These are phyloP conservation scores for Procambarus clarkii DNA, from an alignment of 1,140 invertebrate genomes.

Conservation along the genomic window DNA sequence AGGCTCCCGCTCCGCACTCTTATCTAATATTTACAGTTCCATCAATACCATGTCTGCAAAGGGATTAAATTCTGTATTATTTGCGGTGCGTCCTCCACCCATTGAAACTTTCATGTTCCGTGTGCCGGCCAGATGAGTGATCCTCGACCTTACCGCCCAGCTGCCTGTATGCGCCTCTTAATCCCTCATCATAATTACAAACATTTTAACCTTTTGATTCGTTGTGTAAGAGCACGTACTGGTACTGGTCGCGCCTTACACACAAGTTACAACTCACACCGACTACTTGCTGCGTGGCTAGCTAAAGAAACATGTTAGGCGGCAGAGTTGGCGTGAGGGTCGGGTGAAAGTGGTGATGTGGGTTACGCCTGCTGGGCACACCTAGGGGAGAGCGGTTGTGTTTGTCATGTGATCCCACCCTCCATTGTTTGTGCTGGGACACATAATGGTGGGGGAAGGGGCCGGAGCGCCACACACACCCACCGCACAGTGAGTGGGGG, in stretches of 20 bases:
- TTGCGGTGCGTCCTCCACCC: slow-evolving; percentile 39
- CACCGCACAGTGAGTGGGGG: neutral
- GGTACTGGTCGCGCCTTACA: too few relatives aligned
- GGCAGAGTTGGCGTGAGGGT: neutral
- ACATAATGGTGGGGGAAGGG: slow-evolving; percentile 34
- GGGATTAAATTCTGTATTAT: slow-evolving; percentile 60
- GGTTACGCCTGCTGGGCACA: neutral
- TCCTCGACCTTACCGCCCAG: neutral
- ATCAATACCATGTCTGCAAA: slow-evolving; percentile 46
- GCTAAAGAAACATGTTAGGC: too few relatives aligned
- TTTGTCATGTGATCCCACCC: slow-evolving; percentile 50
- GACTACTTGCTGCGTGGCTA: too few relatives aligned
- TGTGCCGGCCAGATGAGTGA: neutral
- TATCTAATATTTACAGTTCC: slow-evolving; percentile 49
- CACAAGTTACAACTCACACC: too few relatives aligned
- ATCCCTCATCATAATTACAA: too few relatives aligned
- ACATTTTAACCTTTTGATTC: too few relatives aligned
- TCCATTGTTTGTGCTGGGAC: slow-evolving; percentile 45
- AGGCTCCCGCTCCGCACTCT: neutral
- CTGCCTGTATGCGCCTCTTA: too few relatives aligned
- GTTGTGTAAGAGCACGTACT: too few relatives aligned
- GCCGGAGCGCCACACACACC: neutral
- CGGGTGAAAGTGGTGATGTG: neutral
- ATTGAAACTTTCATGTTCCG: slow-evolving; percentile 50
- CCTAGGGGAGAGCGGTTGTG: slow-evolving; percentile 25